Base-by-base conservation (phyloP, 2,113 vertebrate species). In the Poeciliopsis retropinna region DNA sequence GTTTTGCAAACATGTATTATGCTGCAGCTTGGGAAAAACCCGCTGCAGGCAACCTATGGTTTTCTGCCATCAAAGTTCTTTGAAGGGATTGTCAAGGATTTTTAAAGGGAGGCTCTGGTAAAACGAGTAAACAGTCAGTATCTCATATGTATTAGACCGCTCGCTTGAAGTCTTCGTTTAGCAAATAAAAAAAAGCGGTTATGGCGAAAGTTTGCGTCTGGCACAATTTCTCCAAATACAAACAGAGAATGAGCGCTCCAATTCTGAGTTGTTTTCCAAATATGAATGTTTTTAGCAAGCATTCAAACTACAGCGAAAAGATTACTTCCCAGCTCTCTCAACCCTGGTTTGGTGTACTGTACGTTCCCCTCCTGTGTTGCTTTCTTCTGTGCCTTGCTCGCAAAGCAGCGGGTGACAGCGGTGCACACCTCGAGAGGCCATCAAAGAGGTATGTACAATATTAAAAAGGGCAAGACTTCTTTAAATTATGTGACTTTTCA, bases 1-100 rank as follows among this genome's bases (percentile, higher is more conserved):
- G 75, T 78, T 86, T 69, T 67, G 77, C 75, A 89, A 85, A 88
- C 80, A 82, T 70, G 44, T 65, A 64, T 69, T 70, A 73, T 70
- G 51, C 64, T 72, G 67, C 63, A 66, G 81, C 65, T 72, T 37
- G 27, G 61, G 39, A 30, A 73, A 75, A 74, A 31, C 62, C 27
- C 62, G 54, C 11, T 14, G 66, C 17, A 75, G 14, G 44, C 9
- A n/a, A 10, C 51, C 8, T 57, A 57, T 1, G 25, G 25, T 1
- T 25, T n/a, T 57, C 15, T 22, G 15, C 5, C 41, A 1, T 44
- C 17, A 47, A 17, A 47, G 17, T 57, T 9, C 51, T 57, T 57
- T 57, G 17, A 57, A 57, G 51, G 25, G 19, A 57, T 25, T 22
- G 51, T 57, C 4, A 5, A 19, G 17, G 17, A 47, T 17, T 6